Conservation (phyloP, 2,797 vertebrate genomes). For the Tolypeutes matacus region DNA sequence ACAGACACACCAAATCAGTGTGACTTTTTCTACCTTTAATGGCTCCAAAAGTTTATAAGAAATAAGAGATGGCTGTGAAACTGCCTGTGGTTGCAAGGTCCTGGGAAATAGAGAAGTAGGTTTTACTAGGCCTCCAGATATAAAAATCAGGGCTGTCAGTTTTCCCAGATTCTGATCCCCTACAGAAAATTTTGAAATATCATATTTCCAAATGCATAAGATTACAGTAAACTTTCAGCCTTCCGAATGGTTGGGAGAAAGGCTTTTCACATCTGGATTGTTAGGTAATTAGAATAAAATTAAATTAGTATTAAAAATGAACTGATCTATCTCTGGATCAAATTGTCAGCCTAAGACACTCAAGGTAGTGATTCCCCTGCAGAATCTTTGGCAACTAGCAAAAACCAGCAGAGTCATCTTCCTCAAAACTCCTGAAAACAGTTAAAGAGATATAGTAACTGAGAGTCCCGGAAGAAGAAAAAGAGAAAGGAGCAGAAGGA, state of each 20-base stretch:
- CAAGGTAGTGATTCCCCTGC: too few species aligned
- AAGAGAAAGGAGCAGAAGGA: too few species aligned
- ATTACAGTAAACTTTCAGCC: neutral
- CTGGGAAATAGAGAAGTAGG: conserved; percentile 1
- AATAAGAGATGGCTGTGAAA: neutral
- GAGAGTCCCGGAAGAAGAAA: too few species aligned
- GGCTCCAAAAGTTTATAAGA: neutral
- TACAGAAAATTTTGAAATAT: conserved; percentile 35
- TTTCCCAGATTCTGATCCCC: conserved; percentile 17
- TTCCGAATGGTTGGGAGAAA: neutral
- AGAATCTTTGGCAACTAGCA: too few species aligned
- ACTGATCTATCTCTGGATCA: neutral
- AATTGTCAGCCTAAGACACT: too few species aligned
- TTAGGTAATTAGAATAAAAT: conserved; percentile 22
- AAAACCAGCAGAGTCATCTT: too few species aligned
- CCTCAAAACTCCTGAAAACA: too few species aligned
- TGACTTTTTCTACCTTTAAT: neutral
- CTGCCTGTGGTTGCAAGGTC: neutral
- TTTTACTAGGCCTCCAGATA: neutral
- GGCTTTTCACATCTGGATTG: neutral
- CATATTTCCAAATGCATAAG: neutral
- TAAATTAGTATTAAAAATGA: conserved; percentile 43
- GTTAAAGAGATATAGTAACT: too few species aligned
- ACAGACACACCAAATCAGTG: neutral
- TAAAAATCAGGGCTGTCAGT: neutral